Conservation (phyloP, 2,113 vertebrate species). For the Colossoma macropomum region DNA sequence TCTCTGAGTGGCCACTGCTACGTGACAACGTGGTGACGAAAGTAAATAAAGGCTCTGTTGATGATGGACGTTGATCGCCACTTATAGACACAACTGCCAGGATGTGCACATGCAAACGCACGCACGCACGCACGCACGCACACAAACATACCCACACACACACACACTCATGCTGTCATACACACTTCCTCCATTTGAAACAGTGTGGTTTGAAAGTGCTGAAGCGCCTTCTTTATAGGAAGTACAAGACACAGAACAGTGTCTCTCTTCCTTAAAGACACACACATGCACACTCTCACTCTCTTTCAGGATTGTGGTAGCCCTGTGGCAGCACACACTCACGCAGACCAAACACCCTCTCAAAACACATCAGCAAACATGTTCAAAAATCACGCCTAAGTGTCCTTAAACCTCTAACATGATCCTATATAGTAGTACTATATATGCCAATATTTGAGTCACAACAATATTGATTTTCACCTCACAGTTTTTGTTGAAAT, state of each 20-base stretch:
- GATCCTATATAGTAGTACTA: no score
- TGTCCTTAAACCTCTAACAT: neutral
- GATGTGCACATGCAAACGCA: neutral
- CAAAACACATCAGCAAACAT: slow-evolving; percentile 17
- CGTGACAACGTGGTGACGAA: neutral
- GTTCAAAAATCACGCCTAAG: neutral
- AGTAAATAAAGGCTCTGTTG: neutral
- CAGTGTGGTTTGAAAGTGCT: slow-evolving; percentile 42
- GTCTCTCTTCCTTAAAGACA: neutral
- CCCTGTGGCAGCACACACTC: slow-evolving; percentile 37
- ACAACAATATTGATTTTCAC: no score
- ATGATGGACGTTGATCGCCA: neutral
- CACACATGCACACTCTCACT: neutral
- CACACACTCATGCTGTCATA: neutral
- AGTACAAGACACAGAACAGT: slow-evolving; percentile 32
- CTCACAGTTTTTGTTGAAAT: no score
- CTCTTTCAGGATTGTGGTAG: neutral
- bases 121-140: neutral
- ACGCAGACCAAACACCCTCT: neutral
- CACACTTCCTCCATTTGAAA: slow-evolving; percentile 26
- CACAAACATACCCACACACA: neutral
- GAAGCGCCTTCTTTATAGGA: slow-evolving; percentile 31
- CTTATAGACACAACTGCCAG: neutral
- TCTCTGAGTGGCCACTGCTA: neutral
- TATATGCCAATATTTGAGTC: no score